A percentile compares a stretch with the other conserved stretches of the same genome.
Conservation (phyloP, 2,888 invertebrate genomes). For the Monopis laevigella region DNA sequence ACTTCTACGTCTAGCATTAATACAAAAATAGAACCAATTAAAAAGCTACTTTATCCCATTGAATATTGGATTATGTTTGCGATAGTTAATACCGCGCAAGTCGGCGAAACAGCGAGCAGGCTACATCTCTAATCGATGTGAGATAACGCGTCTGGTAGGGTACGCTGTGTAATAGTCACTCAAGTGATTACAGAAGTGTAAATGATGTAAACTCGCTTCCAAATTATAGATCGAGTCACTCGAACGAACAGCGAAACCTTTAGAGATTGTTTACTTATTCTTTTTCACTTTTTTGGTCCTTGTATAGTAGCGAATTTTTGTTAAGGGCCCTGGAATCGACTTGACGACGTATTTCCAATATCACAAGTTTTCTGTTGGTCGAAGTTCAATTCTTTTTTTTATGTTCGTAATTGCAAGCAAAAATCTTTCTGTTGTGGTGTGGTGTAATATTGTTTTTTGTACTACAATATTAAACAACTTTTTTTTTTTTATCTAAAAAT, state of each 20-base stretch:
- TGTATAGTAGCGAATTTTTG: too few relatives aligned
- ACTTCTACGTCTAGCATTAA: slow-evolving; percentile 19
- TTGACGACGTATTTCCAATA: too few relatives aligned
- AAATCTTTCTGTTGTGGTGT: too few relatives aligned
- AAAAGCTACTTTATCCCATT: background rate
- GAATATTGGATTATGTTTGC: background rate
- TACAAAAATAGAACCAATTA: slow-evolving; percentile 23
- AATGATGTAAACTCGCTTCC: slow-evolving; percentile 49
- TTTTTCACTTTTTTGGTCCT: too few relatives aligned
- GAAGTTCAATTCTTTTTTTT: too few relatives aligned
- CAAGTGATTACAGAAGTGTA: slow-evolving; percentile 22
- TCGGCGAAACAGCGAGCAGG: slow-evolving; percentile 45
- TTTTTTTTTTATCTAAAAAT: too few relatives aligned
- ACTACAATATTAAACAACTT: too few relatives aligned
- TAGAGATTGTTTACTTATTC: too few relatives aligned
- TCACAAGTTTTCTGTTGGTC: too few relatives aligned
- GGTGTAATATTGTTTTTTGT: too few relatives aligned
- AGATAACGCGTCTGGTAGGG: slow-evolving; percentile 26
- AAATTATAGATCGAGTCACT: slow-evolving; percentile 46
- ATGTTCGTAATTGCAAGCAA: too few relatives aligned
- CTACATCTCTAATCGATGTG: slow-evolving; percentile 51
- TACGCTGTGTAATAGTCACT: slow-evolving; percentile 43
- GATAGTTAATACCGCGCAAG: slow-evolving; percentile 50
- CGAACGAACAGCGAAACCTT: background rate
- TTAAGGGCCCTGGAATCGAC: too few relatives aligned